Evolutionary conservation across 2,888 invertebrate species (phyloP).

Genomic region (Dichetophora obliterata): DNA sequence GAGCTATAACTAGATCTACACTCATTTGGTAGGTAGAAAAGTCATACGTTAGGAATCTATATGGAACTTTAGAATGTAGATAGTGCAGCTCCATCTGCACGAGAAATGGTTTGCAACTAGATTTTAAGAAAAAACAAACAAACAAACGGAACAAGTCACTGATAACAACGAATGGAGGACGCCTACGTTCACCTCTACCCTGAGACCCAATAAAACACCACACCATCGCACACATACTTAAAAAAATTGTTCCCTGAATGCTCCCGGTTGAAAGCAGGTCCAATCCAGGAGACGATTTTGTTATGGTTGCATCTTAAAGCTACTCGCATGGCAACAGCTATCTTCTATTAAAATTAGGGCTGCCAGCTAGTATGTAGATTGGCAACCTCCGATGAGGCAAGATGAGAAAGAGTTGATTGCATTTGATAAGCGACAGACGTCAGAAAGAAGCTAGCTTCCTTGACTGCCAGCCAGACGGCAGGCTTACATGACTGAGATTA

Average conservation of each 20-base stretch:
- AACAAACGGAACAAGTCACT: background rate
- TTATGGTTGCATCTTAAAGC: conserved; percentile 17
- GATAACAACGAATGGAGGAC: conserved; percentile 5
- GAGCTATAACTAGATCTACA: conserved; percentile 9
- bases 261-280: background rate
- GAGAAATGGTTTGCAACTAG: conserved; percentile 15
- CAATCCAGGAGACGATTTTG: conserved; percentile 11
- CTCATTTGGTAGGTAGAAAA: background rate
- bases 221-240: background rate
- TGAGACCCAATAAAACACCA: background rate
- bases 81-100: background rate
- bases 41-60: background rate
- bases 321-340: background rate
- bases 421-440: conserved; percentile 39
- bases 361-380: background rate
- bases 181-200: background rate
- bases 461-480: conserved; percentile 16
- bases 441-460: conserved; percentile 55
- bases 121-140: background rate
- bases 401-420: conserved; percentile 7
- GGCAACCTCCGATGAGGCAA: background rate
- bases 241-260: conserved; percentile 14
- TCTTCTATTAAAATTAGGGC: background rate
- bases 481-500: conserved; percentile 13
- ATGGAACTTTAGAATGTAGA: background rate